Percentiles rank a stretch among this genome's conserved stretches.
phyloP scores from a whole-genome alignment of 2,113 vertebrate species.

The Pan troglodytes region NHGRI_mPanTro3-v2.1_pri NC_086015.1:54163501-54164000 shows the following conservation, averaged over 20 bases:
- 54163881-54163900: background rate
- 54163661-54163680: background rate
- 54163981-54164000: background rate
- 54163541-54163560: constrained; percentile 47
- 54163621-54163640: background rate
- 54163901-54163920: background rate
- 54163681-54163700: background rate
- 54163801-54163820: background rate
- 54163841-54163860: background rate
- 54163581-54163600: background rate
- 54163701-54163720: fast-evolving
- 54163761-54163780: background rate
- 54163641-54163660: background rate
- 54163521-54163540: constrained; percentile 34
- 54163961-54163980: background rate
- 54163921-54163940: background rate
- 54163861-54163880: background rate
- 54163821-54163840: background rate
- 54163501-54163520: background rate
- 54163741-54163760: background rate
- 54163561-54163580: constrained; percentile 64
- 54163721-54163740: background rate
- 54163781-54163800: background rate
- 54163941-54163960: background rate
- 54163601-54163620: constrained; percentile 14